Base-by-base conservation (phyloP, 2,113 vertebrate species). In the Grantiella picta region DNA sequence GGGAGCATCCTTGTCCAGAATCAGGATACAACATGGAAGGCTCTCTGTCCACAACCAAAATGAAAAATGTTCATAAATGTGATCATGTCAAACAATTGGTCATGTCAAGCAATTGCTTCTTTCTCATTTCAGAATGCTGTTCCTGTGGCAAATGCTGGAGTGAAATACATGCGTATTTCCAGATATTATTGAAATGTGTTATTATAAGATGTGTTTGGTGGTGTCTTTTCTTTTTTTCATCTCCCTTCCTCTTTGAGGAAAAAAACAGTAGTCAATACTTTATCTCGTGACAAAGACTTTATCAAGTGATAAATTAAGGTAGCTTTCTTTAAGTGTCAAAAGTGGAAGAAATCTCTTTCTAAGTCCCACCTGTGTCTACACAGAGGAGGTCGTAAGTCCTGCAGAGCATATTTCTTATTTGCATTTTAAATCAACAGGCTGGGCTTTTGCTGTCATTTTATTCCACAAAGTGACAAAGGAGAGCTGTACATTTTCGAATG, bases 391-490 rank as follows among this genome's bases (percentile, higher is more conserved):
- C 49, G 9, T 63, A n/a, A 91, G 54, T 91, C 56, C 71, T 88
- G 38, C 27, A 77, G 49, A 84, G 27, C 29, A 56, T 36, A 22
- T 86, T 94, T 89, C 61, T 44, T 85, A 64, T 80, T 94, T 97
- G 45, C 75, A 95, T 97, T 96, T 95, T 92, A 96, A 95, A 92
- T 89, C 68, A 97, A 94, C 38, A 69, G 22, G n/a, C 70, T 86
- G 49, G 90, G 40, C 6, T 49, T 91, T 61, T 75, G 40, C 22
- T 92, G 83, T 69, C 60, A 86, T 65, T 97, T 82, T 84, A 56
- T 96, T 71, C 44, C 28, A 82, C 29, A 82, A 91, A 65, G 40
- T 79, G 86, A 83, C 54, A 72, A 82, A 75, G 10, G 50, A 75
- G 8, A 3, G 21, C n/a, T 86, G n/a, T 25, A 21, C 10, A 47